These are phyloP conservation scores for Sarcophaga subvicina DNA, from an alignment of 2,888 invertebrate species.

Conservation along the genomic window DNA sequence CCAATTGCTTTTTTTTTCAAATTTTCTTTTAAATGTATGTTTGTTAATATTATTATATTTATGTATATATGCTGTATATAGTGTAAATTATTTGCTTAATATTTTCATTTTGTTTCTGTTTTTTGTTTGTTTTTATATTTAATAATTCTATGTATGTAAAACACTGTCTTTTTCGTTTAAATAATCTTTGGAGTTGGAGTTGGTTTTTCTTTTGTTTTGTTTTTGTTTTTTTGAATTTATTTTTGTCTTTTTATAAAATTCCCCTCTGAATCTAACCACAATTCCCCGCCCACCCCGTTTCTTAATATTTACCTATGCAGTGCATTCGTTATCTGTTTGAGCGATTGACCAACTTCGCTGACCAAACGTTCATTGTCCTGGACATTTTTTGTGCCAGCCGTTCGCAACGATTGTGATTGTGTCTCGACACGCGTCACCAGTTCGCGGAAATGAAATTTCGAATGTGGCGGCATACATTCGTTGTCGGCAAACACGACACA, in stretches of 20 bases:
- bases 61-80: background rate
- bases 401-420: slow-evolving; percentile 86
- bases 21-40: background rate
- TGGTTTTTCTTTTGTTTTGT: slow-evolving; percentile 11
- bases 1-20: background rate
- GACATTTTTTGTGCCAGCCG: slow-evolving; percentile 87
- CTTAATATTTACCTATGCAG: slow-evolving; percentile 82
- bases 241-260: slow-evolving; percentile 77
- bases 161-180: background rate
- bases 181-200: slow-evolving; percentile 44
- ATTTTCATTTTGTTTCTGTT: background rate
- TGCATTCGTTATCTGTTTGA: slow-evolving; percentile 82
- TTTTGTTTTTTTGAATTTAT: slow-evolving; percentile 29
- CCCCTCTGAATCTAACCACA: slow-evolving; percentile 79
- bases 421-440: slow-evolving; percentile 87
- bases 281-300: slow-evolving; percentile 78
- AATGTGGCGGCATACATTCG: slow-evolving; percentile 90
- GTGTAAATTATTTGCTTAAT: background rate
- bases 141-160: background rate
- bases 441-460: slow-evolving; percentile 93
- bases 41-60: background rate
- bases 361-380: slow-evolving; percentile 87
- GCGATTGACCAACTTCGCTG: slow-evolving; percentile 85
- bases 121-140: background rate
- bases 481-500: slow-evolving; percentile 93